A percentile compares a stretch with the other conserved stretches of the same genome.
Conservation (phyloP, 2,888 invertebrate genomes). For the Limnephilus rhombicus region DNA sequence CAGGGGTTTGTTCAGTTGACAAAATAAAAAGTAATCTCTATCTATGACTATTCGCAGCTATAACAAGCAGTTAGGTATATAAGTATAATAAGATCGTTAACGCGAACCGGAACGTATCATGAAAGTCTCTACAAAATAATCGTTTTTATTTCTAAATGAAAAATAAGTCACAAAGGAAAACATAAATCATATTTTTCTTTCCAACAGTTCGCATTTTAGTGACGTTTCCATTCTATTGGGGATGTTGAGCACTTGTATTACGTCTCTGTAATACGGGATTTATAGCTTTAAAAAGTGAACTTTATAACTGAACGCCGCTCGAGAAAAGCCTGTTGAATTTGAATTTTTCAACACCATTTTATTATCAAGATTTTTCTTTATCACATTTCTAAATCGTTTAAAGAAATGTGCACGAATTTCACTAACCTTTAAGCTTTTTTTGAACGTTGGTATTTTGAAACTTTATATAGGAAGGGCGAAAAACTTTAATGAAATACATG, state of each 20-base stretch:
- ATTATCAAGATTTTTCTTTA: conserved; percentile 41
- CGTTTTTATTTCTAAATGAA: conserved; percentile 47
- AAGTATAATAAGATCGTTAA: neutral
- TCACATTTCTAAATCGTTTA: conserved; percentile 18
- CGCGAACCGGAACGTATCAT: neutral
- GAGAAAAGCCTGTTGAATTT: conserved; percentile 48
- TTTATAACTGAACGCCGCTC: conserved; percentile 47
- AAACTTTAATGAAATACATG: no score
- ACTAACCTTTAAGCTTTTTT: neutral
- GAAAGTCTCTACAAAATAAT: conserved; percentile 31
- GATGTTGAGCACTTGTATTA: conserved; percentile 51
- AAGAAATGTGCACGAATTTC: neutral
- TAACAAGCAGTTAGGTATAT: neutral
- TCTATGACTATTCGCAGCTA: no score
- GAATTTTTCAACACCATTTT: conserved; percentile 31
- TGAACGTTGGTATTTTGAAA: neutral
- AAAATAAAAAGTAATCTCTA: no score
- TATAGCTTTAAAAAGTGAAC: conserved; percentile 50
- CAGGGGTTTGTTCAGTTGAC: no score
- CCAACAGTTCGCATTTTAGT: conserved; percentile 44
- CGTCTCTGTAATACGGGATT: conserved; percentile 52
- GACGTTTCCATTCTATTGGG: conserved; percentile 49
- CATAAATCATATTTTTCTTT: conserved; percentile 54
- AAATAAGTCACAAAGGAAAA: conserved; percentile 42
- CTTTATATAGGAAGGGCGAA: neutral